Evolutionary conservation across 2,888 invertebrate genomes (phyloP), one percentile per base, ranked within the genome.

Genomic region (Chrysolina oricalcia): DNA sequence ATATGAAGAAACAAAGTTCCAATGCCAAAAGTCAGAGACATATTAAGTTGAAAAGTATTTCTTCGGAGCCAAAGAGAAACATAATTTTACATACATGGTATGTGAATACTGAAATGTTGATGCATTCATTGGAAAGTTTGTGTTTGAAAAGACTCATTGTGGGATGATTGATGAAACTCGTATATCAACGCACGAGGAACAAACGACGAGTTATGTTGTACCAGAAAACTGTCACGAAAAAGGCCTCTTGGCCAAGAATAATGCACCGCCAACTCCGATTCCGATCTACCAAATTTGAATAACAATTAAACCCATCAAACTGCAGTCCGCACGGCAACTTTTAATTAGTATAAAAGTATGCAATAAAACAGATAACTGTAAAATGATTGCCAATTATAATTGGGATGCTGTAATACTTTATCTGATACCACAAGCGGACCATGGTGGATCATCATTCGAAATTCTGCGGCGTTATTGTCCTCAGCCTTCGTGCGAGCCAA

Each of bases 321-420:
- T 70, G 68, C 74, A 71, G 67, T 71, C 63, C 67, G 63, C 59
- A 71, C 66, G 63, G 67, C 35, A 56, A 71, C 43, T 78, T 78
- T 75, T 78, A 76, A 78, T 78, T 74, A 72, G 72, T 68, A 67
- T 62, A 46, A 66, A 72, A 72, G 68, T 73, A 75, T 75, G 78
- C 76, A 76, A 76, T 76, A 72, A 73, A 76, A 74, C 70, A 67
- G 64, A 21, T 72, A 72, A 75, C 72, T 75, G 75, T 75, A 75
- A 66, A 69, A 71, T 78, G 75, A 78, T 78, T 78, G 78, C 72
- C 76, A 78, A 78, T 78, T 78, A 78, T 78, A 72, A 67, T 74
- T 67, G 64, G 74, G 75, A 72, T 59, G 76, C 72, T 74, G 69
- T 72, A 72, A 63, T 70, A 76, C 66, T 74, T 76, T 74, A 70